Evolutionary conservation across 2,888 invertebrate genomes (phyloP).

Genomic region (Elaeidobius kamerunicus): DNA sequence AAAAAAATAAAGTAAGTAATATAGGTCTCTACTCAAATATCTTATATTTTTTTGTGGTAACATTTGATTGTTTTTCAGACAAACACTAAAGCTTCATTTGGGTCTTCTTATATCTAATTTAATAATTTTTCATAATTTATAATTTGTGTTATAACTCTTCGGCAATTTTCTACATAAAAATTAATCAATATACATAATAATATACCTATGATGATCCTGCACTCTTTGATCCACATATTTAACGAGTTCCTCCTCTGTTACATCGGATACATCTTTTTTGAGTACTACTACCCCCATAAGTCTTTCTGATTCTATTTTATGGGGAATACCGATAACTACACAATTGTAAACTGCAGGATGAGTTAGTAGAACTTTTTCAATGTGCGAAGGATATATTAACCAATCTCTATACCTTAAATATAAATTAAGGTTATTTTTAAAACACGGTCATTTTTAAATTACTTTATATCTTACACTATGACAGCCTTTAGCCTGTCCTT

Average conservation of each 20-base stretch:
- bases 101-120: no score
- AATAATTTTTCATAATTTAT: no score
- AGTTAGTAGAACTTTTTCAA: slow-evolving; percentile 7
- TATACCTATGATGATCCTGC: slow-evolving; percentile 19
- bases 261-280: neutral
- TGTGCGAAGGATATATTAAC: slow-evolving; percentile 15
- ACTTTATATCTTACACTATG: slow-evolving; percentile 2
- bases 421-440: neutral
- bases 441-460: neutral
- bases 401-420: slow-evolving; percentile 14
- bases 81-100: no score
- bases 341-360: slow-evolving; percentile 16
- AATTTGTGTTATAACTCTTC: no score
- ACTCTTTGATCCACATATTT: slow-evolving; percentile 21
- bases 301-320: slow-evolving; percentile 10
- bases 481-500: slow-evolving; percentile 13
- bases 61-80: no score
- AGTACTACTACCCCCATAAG: slow-evolving; percentile 17
- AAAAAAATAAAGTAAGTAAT: slow-evolving; percentile 6
- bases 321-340: slow-evolving; percentile 19
- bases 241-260: slow-evolving; percentile 13
- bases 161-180: no score
- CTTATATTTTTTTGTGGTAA: no score
- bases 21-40: no score
- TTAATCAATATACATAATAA: no score